Base-by-base conservation (phyloP, 2,113 vertebrate genomes). In the Gobius niger region DNA sequence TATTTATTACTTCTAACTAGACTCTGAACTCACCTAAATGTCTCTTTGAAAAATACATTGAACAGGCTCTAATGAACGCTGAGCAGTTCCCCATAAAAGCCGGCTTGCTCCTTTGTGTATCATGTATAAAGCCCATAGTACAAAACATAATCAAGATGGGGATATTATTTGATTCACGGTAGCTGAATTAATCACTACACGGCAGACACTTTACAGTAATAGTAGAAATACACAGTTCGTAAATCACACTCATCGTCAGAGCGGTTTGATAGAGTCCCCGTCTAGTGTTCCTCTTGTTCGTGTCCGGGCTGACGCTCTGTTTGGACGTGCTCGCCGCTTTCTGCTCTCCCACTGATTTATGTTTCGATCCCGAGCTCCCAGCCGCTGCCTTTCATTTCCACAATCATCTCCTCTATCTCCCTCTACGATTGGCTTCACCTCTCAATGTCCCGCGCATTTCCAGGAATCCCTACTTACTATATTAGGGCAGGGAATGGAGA, bases 311-410 rank as follows among this genome's bases (percentile, higher is more conserved):
- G 65, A 42, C 65, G 56, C 65, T 65, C 65, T 69, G 7, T 71
- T 76, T 80, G 67, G 61, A 13, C 63, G 60, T n/a, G 63, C 59
- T 64, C 47, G 46, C 76, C 57, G 50, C 67, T 50, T 50, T 73
- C 72, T 68, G 68, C 67, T 63, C 50, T 15, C 61, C 46, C 47
- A 62, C 46, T 65, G 66, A 73, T 78, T 82, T 72, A 80, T 77
- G 12, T 52, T 65, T 74, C 70, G 59, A 67, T 79, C 18, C 70
- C 18, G 44, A 5, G 74, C 50, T 68, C 24, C 77, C 52, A 44
- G 70, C 1, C 2, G 56, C 42, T 13, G 51, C 42, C 56, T 68
- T 65, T 40, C 44, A 24, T 63, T 78, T 68, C 69, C 19, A 67
- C 47, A 24, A 34, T 54, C 44, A 34, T 74, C 16, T 44, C 16